These are phyloP conservation scores for Hololepta plana DNA, from an alignment of 2,888 invertebrate genomes.

Conservation along the genomic window DNA sequence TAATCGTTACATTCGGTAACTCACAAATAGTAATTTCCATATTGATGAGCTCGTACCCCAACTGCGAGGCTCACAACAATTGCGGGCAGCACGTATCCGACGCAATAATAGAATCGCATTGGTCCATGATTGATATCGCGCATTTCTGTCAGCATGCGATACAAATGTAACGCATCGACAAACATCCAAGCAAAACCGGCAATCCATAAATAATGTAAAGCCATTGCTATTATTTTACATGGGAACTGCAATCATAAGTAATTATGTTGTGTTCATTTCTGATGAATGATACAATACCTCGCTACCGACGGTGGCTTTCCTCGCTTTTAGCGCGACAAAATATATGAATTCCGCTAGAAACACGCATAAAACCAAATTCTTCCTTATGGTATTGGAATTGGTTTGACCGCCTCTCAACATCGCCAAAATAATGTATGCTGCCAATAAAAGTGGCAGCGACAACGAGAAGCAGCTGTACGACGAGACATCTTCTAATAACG, in stretches of 20 bases:
- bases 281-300: constrained; percentile 36
- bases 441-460: constrained; percentile 60
- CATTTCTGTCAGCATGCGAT: constrained; percentile 87
- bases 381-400: constrained; percentile 86
- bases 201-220: constrained; percentile 85
- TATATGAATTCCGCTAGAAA: constrained; percentile 75
- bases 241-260: constrained; percentile 37
- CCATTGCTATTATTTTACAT: constrained; percentile 79
- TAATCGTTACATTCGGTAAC: constrained; percentile 23
- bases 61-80: constrained; percentile 81
- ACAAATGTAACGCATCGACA: constrained; percentile 81
- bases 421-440: constrained; percentile 64
- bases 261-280: not conserved
- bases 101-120: constrained; percentile 79
- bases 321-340: constrained; percentile 70
- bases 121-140: constrained; percentile 91
- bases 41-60: constrained; percentile 84
- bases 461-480: constrained; percentile 80
- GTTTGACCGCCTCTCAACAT: constrained; percentile 66
- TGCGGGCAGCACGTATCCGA: constrained; percentile 86
- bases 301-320: constrained; percentile 60
- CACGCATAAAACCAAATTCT: constrained; percentile 81
- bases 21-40: constrained; percentile 87
- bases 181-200: constrained; percentile 82
- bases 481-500: constrained; percentile 66